Conservation (phyloP, 1,140 invertebrate genomes). For the fruit fly (Drosophila melanogaster) region Release_6_plus_ISO1_MT NT_037436.4:18886001-18886500, state of each 20-base stretch:
- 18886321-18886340: neutral
- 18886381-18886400: slow-evolving; percentile 34
- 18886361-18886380: slow-evolving; percentile 19
- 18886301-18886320: neutral
- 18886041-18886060: neutral
- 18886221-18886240: no score
- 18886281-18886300: neutral
- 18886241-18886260: no score
- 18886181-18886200: no score
- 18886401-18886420: slow-evolving; percentile 43
- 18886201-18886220: no score
- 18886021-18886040: neutral
- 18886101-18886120: no score
- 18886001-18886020: no score
- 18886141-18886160: no score
- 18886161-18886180: no score
- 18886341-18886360: slow-evolving; percentile 11
- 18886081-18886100: neutral
- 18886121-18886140: no score
- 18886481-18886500: slow-evolving; percentile 25
- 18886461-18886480: slow-evolving; percentile 9
- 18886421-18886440: slow-evolving; percentile 48
- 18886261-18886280: neutral
- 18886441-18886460: slow-evolving; percentile 29
- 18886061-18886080: neutral